A percentile compares a stretch with the other conserved stretches of the same genome.
phyloP scores from a whole-genome alignment of 2,888 invertebrate species.

The Malacosoma neustria region DNA sequence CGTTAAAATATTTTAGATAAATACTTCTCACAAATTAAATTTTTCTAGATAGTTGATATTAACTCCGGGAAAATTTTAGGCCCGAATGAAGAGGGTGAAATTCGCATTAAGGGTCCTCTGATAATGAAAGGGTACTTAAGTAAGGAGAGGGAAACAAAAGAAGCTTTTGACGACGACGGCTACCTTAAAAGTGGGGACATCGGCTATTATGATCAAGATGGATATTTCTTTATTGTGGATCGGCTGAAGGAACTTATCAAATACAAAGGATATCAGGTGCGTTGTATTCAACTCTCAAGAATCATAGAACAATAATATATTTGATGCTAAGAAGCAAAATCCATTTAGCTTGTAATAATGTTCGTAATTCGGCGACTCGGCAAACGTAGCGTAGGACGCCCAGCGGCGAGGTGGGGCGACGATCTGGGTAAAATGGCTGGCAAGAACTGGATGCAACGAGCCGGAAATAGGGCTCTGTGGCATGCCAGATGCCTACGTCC shows the following conservation, averaged over 20 bases:
- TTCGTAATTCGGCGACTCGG: too few species aligned
- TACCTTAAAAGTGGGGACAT: slow-evolving; percentile 31
- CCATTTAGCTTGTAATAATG: too few species aligned
- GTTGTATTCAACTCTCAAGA: not conserved
- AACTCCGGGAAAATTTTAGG: slow-evolving; percentile 32
- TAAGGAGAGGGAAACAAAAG: slow-evolving; percentile 7
- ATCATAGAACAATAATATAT: too few species aligned
- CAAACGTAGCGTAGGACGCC: too few species aligned
- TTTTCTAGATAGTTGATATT: slow-evolving; percentile 47
- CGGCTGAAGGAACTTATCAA: slow-evolving; percentile 29
- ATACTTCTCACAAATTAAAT: not conserved
- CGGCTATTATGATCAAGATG: slow-evolving; percentile 30
- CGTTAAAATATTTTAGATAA: too few species aligned
- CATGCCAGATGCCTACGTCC: too few species aligned
- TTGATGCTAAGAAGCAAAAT: too few species aligned
- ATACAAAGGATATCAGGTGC: slow-evolving; percentile 11
- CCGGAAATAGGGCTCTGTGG: too few species aligned
- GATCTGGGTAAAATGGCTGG: too few species aligned
- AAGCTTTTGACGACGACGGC: slow-evolving; percentile 27
- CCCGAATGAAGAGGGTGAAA: slow-evolving; percentile 35
- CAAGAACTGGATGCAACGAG: too few species aligned
- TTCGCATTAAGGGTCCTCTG: slow-evolving; percentile 39
- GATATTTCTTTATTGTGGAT: slow-evolving; percentile 27
- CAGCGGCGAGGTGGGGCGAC: too few species aligned
- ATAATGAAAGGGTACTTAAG: slow-evolving; percentile 34